Percentiles rank a stretch among this genome's conserved stretches.
phyloP scores from a whole-genome alignment of 2,888 invertebrate species.

The Athetis lepigone region DNA sequence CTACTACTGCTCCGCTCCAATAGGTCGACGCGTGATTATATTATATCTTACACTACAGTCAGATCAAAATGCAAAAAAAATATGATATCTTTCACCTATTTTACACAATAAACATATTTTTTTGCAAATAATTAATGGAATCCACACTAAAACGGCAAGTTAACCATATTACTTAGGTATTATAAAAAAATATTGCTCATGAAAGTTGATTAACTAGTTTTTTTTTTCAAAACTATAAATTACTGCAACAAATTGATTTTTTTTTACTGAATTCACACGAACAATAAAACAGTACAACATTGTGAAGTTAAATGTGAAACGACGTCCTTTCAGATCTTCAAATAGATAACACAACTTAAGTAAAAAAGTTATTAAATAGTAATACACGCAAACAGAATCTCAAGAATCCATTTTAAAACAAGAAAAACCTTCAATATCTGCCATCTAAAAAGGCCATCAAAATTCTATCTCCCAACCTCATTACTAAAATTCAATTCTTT shows the following conservation, averaged over 20 bases:
- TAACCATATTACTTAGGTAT: no score
- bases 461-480: slow-evolving; percentile 71
- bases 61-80: no score
- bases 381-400: slow-evolving; percentile 48
- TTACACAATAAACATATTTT: no score
- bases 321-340: slow-evolving; percentile 29
- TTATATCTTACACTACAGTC: no score
- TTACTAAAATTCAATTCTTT: slow-evolving; percentile 62
- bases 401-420: slow-evolving; percentile 52
- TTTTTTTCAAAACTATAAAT: not conserved
- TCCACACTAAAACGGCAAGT: no score
- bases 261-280: not conserved
- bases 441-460: slow-evolving; percentile 67
- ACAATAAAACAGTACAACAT: not conserved
- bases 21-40: no score
- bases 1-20: no score
- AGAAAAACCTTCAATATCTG: slow-evolving; percentile 63
- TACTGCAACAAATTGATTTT: not conserved
- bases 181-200: no score
- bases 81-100: no score
- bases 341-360: slow-evolving; percentile 32
- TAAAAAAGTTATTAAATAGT: slow-evolving; percentile 60
- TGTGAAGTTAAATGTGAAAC: slow-evolving; percentile 12
- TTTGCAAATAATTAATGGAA: no score
- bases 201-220: not conserved